Conservation (phyloP, 2,888 invertebrate genomes). For the Sepioteuthis lessoniana region DNA sequence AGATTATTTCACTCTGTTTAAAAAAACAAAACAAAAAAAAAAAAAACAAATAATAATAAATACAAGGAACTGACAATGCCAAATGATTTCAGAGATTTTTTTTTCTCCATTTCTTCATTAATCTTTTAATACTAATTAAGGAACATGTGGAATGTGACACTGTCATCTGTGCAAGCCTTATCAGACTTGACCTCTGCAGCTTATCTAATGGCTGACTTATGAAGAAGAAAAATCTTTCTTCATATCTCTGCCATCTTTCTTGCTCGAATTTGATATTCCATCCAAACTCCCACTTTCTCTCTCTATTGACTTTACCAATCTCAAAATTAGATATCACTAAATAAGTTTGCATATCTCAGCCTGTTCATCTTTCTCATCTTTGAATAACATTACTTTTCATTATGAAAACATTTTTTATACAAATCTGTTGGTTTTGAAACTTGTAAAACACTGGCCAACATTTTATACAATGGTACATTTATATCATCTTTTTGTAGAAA, state of each 20-base stretch:
- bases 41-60: not conserved
- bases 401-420: too few relatives aligned
- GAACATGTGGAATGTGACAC: not conserved
- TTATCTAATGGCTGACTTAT: not conserved
- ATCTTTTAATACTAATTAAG: not conserved
- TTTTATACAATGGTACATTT: too few relatives aligned
- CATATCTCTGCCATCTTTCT: not conserved
- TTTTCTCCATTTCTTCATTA: not conserved
- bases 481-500: too few relatives aligned
- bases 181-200: not conserved
- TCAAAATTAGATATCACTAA: too few relatives aligned
- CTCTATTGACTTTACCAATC: too few relatives aligned
- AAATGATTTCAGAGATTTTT: not conserved
- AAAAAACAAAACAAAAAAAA: not conserved
- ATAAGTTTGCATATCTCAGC: too few relatives aligned
- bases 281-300: not conserved
- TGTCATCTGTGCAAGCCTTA: not conserved
- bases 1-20: constrained; percentile 23
- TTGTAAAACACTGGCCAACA: too few relatives aligned
- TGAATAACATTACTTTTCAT: too few relatives aligned
- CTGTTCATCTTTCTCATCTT: too few relatives aligned
- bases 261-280: not conserved
- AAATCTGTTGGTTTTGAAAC: too few relatives aligned
- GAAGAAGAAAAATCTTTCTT: not conserved
- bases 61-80: not conserved